These are phyloP conservation scores for Linnaemya vulpina DNA, from an alignment of 2,888 invertebrate species.

Conservation along the genomic window DNA sequence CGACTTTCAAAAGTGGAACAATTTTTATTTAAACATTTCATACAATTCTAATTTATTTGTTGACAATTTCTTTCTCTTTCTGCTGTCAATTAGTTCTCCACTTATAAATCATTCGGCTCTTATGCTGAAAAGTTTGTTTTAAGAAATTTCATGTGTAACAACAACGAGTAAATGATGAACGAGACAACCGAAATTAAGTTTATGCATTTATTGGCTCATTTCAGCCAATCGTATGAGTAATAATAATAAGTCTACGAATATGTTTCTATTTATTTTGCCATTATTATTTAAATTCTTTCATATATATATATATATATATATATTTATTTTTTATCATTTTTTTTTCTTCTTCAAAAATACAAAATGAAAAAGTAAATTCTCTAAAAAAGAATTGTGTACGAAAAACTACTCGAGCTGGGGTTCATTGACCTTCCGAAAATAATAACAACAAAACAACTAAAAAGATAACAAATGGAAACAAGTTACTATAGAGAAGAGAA, in stretches of 20 bases:
- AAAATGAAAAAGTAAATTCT: slow-evolving; percentile 33
- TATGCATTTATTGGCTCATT: slow-evolving; percentile 31
- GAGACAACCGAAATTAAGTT: not conserved
- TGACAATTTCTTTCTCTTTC: not conserved
- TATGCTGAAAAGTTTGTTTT: not conserved
- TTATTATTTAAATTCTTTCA: slow-evolving; percentile 6
- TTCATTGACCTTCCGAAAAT: slow-evolving; percentile 58
- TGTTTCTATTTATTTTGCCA: slow-evolving; percentile 46
- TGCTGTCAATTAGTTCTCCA: slow-evolving; percentile 24
- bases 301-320: too few species aligned
- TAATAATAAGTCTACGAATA: not conserved
- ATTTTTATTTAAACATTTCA: too few species aligned
- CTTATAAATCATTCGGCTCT: slow-evolving; percentile 30
- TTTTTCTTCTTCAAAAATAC: not conserved
- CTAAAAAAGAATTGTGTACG: slow-evolving; percentile 38
- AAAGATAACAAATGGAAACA: slow-evolving; percentile 6
- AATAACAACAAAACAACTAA: slow-evolving; percentile 41
- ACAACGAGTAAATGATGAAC: not conserved
- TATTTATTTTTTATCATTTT: too few species aligned
- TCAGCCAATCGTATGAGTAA: not conserved
- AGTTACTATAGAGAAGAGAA: slow-evolving; percentile 30
- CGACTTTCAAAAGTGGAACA: too few species aligned
- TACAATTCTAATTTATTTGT: too few species aligned
- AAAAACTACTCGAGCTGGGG: slow-evolving; percentile 38
- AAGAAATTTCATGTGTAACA: not conserved